Percentiles rank a stretch among this genome's conserved stretches.
These are phyloP conservation scores for Onthophagus sagittarius DNA, from an alignment of 2,888 invertebrate genomes.

Conservation along the genomic window DNA sequence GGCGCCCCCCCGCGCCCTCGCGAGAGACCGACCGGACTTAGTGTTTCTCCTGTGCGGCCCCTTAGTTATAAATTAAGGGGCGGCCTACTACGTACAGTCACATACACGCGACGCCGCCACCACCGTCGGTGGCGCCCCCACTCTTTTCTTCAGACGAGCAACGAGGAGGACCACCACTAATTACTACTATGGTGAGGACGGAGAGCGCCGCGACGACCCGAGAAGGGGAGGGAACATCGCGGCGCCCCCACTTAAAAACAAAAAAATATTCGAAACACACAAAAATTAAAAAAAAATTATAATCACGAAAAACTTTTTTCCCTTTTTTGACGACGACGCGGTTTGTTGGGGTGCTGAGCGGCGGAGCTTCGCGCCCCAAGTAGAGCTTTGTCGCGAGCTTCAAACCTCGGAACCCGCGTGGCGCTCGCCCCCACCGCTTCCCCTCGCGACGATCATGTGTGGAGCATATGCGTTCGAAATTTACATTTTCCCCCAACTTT, in stretches of 20 bases:
- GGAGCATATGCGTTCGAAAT: neutral
- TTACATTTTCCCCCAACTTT: neutral
- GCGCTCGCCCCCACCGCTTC: neutral
- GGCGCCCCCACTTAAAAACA: constrained; percentile 19
- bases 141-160: constrained; percentile 36
- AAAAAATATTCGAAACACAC: neutral
- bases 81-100: constrained; percentile 47
- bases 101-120: constrained; percentile 42
- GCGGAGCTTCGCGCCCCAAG: neutral
- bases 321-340: neutral
- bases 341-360: neutral
- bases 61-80: constrained; percentile 52
- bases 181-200: constrained; percentile 44
- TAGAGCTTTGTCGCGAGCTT: neutral
- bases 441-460: neutral
- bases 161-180: constrained; percentile 43
- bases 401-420: neutral
- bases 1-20: constrained; percentile 32
- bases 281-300: neutral
- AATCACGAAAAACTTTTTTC: neutral
- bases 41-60: constrained; percentile 44
- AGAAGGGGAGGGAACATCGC: constrained; percentile 13
- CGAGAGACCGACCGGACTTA: constrained; percentile 38
- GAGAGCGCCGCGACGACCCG: constrained; percentile 17
- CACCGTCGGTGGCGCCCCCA: constrained; percentile 32